Percentiles rank a stretch among this genome's conserved stretches.
These are phyloP conservation scores for Blomia tropicalis DNA, from an alignment of 2,888 invertebrate genomes.

Conservation along the genomic window DNA sequence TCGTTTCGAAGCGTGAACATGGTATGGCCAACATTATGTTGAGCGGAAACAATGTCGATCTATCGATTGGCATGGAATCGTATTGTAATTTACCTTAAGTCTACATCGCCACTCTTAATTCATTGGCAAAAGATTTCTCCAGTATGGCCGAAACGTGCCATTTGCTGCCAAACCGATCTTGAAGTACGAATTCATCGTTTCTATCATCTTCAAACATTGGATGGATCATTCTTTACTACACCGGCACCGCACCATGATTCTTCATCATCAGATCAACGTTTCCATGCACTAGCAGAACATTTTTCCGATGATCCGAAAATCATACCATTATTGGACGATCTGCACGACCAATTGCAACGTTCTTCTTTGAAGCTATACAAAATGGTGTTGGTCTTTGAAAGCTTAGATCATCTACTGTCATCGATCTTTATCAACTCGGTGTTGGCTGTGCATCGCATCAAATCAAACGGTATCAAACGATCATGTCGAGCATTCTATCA, in stretches of 20 bases:
- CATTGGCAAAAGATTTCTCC: slow-evolving; percentile 60
- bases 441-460: slow-evolving; percentile 59
- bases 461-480: slow-evolving; percentile 62
- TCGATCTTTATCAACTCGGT: slow-evolving; percentile 63
- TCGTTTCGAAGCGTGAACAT: slow-evolving; percentile 15
- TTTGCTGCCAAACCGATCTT: slow-evolving; percentile 73
- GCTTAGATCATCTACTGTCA: slow-evolving; percentile 63
- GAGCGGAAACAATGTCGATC: too few species aligned
- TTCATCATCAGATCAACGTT: slow-evolving; percentile 37
- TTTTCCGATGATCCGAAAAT: slow-evolving; percentile 47
- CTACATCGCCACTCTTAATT: slow-evolving; percentile 28
- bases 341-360: slow-evolving; percentile 55
- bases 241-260: slow-evolving; percentile 38
- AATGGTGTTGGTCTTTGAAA: slow-evolving; percentile 74
- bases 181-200: slow-evolving; percentile 90
- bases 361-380: slow-evolving; percentile 59
- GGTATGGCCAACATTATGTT: too few species aligned
- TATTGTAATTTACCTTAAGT: slow-evolving; percentile 15
- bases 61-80: slow-evolving; percentile 2
- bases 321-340: slow-evolving; percentile 57
- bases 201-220: slow-evolving; percentile 53
- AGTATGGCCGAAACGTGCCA: slow-evolving; percentile 78
- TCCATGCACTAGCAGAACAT: not conserved
- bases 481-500: slow-evolving; percentile 72
- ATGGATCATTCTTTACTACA: slow-evolving; percentile 37